These are phyloP conservation scores for Danio albolineatus DNA, from an alignment of 2,797 vertebrate species.

Conservation along the genomic window DNA sequence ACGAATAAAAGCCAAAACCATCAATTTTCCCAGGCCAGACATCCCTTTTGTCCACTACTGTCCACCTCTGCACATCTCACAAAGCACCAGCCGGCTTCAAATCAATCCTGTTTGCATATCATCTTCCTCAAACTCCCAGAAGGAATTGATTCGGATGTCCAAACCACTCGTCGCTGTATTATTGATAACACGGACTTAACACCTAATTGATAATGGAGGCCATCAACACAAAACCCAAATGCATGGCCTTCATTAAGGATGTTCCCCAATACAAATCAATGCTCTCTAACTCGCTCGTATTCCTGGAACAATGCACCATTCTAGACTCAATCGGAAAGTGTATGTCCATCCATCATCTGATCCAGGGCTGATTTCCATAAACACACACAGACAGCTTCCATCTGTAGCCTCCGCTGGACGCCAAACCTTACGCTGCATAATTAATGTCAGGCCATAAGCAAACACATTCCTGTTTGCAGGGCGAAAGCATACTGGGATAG, in stretches of 20 bases:
- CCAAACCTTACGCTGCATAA: conserved; percentile 47
- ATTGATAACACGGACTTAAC: conserved; percentile 30
- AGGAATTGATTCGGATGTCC: conserved; percentile 37
- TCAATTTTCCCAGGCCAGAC: background rate
- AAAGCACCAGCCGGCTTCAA: conserved; percentile 14
- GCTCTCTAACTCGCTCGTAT: background rate
- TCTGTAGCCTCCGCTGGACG: conserved; percentile 46
- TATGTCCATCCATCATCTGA: conserved; percentile 45
- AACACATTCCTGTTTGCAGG: conserved; percentile 31
- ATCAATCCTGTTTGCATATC: conserved; percentile 48
- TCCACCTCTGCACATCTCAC: background rate
- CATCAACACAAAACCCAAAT: conserved; percentile 22
- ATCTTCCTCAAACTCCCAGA: conserved; percentile 45
- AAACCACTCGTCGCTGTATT: conserved; percentile 40
- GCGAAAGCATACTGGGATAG: background rate
- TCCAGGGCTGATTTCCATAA: conserved; percentile 42
- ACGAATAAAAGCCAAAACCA: no score
- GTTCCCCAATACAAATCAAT: conserved; percentile 27
- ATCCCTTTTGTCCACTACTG: background rate
- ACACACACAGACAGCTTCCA: conserved; percentile 53
- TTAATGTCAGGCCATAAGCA: conserved; percentile 50
- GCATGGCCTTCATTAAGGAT: conserved; percentile 1
- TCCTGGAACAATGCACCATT: background rate
- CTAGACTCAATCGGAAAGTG: conserved; percentile 15
- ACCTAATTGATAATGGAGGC: conserved; percentile 43